Percentiles rank a stretch among this genome's conserved stretches.
Conservation (phyloP, 2,797 vertebrate genomes). For the Megaceryle alcyon region DNA sequence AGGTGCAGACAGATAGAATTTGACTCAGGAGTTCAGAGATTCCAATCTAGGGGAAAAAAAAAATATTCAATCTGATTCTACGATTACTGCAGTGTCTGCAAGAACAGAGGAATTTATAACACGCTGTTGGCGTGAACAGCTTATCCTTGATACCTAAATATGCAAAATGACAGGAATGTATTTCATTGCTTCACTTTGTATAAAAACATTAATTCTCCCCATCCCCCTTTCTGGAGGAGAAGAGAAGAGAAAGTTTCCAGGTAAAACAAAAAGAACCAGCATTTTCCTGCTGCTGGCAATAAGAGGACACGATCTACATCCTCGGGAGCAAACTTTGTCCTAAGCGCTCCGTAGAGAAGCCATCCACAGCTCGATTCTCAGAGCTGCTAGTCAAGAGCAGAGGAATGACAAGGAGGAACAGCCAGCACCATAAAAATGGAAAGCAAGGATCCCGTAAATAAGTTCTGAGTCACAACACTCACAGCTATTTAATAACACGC, state of each 20-base stretch:
- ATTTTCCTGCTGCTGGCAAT: background rate
- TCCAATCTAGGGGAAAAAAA: background rate
- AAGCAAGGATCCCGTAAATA: background rate
- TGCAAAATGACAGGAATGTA: background rate
- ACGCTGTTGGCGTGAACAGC: background rate
- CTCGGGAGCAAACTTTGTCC: background rate
- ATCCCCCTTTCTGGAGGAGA: rapidly evolving
- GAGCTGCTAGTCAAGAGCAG: background rate
- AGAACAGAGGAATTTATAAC: background rate
- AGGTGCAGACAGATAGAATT: background rate
- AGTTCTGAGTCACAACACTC: background rate
- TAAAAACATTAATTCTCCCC: background rate
- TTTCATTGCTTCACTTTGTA: background rate
- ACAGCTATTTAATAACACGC: background rate
- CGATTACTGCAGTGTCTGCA: background rate
- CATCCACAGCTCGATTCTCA: background rate
- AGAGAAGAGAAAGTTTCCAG: background rate
- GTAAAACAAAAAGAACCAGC: background rate
- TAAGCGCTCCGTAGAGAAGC: background rate
- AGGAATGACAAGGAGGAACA: background rate
- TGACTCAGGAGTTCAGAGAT: background rate
- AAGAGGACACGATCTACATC: background rate
- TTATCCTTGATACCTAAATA: background rate
- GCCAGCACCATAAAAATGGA: background rate
- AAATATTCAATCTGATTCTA: background rate